phyloP scores from a whole-genome alignment of 2,113 vertebrate species.

The Nibea albiflora region DNA sequence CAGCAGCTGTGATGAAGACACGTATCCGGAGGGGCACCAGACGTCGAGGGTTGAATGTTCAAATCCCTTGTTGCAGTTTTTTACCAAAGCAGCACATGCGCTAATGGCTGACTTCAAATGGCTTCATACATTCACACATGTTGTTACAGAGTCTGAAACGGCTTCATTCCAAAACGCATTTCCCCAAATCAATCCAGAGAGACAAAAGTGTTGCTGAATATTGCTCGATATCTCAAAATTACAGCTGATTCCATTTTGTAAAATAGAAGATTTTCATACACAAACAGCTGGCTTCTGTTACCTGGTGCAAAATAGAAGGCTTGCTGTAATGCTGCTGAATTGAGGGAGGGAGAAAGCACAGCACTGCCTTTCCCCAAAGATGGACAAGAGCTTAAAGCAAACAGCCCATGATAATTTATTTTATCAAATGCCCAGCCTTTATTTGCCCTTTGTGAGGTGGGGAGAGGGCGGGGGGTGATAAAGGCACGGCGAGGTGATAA shows the following conservation, averaged over 20 bases:
- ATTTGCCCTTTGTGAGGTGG: constrained; percentile 43
- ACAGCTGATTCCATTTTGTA: neutral
- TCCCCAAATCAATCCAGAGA: constrained; percentile 20
- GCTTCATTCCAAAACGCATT: constrained; percentile 21
- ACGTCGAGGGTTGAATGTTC: constrained; percentile 13
- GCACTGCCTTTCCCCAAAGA: neutral
- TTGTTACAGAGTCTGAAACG: constrained; percentile 1
- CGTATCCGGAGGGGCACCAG: neutral
- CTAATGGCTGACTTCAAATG: constrained; percentile 1
- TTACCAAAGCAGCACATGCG: neutral
- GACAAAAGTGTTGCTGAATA: neutral
- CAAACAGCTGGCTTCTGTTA: constrained; percentile 3
- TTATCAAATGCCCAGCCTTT: constrained; percentile 56
- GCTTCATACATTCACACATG: constrained; percentile 4
- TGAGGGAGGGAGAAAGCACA: neutral
- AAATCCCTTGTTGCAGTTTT: constrained; percentile 4
- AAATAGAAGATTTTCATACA: neutral
- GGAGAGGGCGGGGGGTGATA: constrained; percentile 4
- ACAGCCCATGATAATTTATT: constrained; percentile 41
- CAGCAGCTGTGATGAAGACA: constrained; percentile 1
- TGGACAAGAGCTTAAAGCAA: constrained; percentile 7
- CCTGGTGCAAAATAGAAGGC: neutral
- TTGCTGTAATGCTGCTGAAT: neutral
- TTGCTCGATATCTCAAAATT: constrained; percentile 30
- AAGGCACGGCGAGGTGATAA: constrained; percentile 22